Base-by-base conservation (phyloP, 2,113 vertebrate species). In the Mormoops blainvillei region DNA sequence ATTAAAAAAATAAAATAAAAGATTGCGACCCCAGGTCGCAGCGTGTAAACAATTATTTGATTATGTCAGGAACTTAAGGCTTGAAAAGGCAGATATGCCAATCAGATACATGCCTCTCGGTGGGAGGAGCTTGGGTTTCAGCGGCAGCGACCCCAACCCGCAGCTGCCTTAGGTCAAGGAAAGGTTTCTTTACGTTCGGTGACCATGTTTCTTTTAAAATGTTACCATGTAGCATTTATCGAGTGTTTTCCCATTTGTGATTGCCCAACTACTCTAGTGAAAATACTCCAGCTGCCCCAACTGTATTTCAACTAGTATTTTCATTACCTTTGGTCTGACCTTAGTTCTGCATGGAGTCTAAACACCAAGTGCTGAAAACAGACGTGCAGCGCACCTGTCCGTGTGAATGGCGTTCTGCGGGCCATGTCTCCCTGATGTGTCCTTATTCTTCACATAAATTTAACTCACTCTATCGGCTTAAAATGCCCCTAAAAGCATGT, bases 221-320 rank as follows among this genome's bases (percentile, higher is more conserved):
- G n/a, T n/a, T n/a, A n/a, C n/a, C n/a, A n/a, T 7, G 4, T 3
- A 26, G 26, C n/a, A 1, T 22, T 50, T 31, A 18, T 8, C 50
- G 5, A 13, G 13, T 0, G 5, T 74, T 52, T 43, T 4, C 11
- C 3, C 18, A 16, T 36, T 73, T 16, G 45, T 7, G 33, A 24
- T 4, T 36, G 3, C 6, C 7, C 33, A 8, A 18, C 63, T 12
- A 28, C 24, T 7, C 5, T 38, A 8, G 5, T 10, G 20, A 24
- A 52, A 28, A 41, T 20, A 2, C 3, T 41, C 38, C 56, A 14
- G 4, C 18, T 41, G 1, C 22, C 12, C 7, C 7, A 7, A 3
- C 7, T 43, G 43, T 18, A 31, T 43, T 54, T 20, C 5, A 15
- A 0, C 43, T 52, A 13, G 5, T 67, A 15, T 67, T 56, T 67